Evolutionary conservation across 2,888 invertebrate genomes (phyloP).

Genomic region (Zaprionus obscuricornis): DNA sequence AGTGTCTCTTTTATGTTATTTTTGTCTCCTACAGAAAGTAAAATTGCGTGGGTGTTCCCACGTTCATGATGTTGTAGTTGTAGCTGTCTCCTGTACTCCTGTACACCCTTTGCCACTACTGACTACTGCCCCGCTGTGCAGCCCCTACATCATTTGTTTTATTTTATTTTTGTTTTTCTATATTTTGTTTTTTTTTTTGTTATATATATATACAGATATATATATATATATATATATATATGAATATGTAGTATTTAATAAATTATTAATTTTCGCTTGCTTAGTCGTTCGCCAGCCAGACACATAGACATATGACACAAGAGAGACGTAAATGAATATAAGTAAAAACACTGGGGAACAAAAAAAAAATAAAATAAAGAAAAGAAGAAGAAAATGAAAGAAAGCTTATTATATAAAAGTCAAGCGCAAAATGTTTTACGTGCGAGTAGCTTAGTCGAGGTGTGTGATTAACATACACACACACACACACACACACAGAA

Average conservation of each 20-base stretch:
- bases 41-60: conserved; percentile 54
- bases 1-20: conserved; percentile 38
- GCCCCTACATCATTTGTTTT: conserved; percentile 28
- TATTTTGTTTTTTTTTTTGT: conserved; percentile 28
- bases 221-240: conserved; percentile 3
- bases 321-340: conserved; percentile 63
- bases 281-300: conserved; percentile 41
- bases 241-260: conserved; percentile 66
- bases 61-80: conserved; percentile 8
- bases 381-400: conserved; percentile 20
- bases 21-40: conserved; percentile 24
- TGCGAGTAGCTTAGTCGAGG: conserved; percentile 31
- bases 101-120: conserved; percentile 18
- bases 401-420: conserved; percentile 53
- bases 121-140: conserved; percentile 6
- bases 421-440: conserved; percentile 48
- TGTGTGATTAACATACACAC: conserved; percentile 24
- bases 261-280: conserved; percentile 71
- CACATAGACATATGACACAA: conserved; percentile 62
- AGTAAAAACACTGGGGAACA: conserved; percentile 14
- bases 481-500: conserved; percentile 3
- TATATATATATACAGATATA: no score
- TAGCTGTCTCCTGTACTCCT: conserved; percentile 3
- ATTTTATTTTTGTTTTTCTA: conserved; percentile 32
- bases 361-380: neutral